These are phyloP conservation scores for Momotus momota DNA, from an alignment of 2,797 vertebrate species.

Conservation along the genomic window DNA sequence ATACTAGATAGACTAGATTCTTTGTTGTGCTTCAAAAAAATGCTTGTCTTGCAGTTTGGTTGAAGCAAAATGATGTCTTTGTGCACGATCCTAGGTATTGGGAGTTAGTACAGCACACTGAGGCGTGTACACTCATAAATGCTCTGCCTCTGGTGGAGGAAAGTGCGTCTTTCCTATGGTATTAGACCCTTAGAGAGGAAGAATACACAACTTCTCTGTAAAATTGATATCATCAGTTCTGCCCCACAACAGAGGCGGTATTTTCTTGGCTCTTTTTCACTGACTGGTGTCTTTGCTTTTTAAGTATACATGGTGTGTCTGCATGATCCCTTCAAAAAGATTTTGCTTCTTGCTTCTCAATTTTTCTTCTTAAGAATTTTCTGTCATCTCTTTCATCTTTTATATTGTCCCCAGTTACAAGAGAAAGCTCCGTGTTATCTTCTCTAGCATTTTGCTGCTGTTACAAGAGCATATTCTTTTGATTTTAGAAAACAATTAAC, in stretches of 20 bases:
- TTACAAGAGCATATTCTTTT: not conserved
- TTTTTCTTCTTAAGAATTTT: not conserved
- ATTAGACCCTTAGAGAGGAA: not conserved
- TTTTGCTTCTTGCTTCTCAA: not conserved
- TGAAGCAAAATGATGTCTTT: not conserved
- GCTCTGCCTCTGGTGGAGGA: not conserved
- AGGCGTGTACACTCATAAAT: rapidly evolving
- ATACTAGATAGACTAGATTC: not conserved
- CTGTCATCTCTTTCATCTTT: not conserved
- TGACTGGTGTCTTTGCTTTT: not conserved
- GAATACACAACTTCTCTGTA: not conserved
- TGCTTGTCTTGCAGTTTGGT: not conserved
- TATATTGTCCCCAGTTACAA: not conserved
- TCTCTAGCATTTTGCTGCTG: not conserved
- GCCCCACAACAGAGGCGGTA: not conserved
- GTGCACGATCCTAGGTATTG: not conserved
- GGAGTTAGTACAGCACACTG: not conserved
- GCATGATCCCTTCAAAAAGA: not conserved
- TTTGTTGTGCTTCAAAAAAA: not conserved
- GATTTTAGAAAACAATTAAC: not conserved
- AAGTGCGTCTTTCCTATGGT: not conserved
- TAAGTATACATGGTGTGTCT: not conserved
- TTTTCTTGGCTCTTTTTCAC: not conserved
- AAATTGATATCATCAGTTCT: not conserved
- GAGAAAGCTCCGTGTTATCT: not conserved